These are phyloP conservation scores for Xiphydria camelus DNA, from an alignment of 2,888 invertebrate species.

Conservation along the genomic window DNA sequence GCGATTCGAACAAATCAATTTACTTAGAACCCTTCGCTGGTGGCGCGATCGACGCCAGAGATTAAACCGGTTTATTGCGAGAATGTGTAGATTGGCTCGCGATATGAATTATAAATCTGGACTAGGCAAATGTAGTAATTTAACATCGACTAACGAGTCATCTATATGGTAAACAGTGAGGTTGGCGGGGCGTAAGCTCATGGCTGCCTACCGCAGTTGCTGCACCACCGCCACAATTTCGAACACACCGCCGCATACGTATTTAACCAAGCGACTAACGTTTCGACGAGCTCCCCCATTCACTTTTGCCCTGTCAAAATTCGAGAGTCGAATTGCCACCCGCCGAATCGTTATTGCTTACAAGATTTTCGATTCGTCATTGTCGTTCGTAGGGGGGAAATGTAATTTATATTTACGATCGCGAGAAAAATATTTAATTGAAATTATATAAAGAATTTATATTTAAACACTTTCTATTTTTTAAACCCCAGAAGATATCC, in stretches of 20 bases:
- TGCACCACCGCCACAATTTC: conserved; percentile 41
- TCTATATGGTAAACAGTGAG: conserved; percentile 54
- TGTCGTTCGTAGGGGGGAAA: too few species aligned
- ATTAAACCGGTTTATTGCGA: conserved; percentile 16
- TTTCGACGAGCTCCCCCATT: conserved; percentile 40
- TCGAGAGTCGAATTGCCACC: too few species aligned
- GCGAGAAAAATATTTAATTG: too few species aligned
- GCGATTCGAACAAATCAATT: too few species aligned
- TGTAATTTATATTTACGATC: too few species aligned
- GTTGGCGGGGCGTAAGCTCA: conserved; percentile 38
- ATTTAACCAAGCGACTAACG: conserved; percentile 44
- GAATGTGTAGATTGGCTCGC: conserved; percentile 36
- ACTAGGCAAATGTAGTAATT: conserved; percentile 52
- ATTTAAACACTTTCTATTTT: too few species aligned
- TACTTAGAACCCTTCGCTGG: background rate
- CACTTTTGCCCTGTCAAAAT: conserved; percentile 37
- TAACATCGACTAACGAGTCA: conserved; percentile 55
- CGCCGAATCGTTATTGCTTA: too few species aligned
- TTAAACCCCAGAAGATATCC: too few species aligned
- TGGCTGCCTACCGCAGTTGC: conserved; percentile 38
- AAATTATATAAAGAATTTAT: too few species aligned
- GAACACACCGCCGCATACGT: conserved; percentile 34
- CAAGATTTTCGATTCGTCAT: too few species aligned
- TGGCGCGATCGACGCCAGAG: conserved; percentile 1
- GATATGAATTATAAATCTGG: conserved; percentile 52